A percentile compares a stretch with the other conserved stretches of the same genome.
phyloP scores from a whole-genome alignment of 2,888 invertebrate species.

The Xiphydria camelus region DNA sequence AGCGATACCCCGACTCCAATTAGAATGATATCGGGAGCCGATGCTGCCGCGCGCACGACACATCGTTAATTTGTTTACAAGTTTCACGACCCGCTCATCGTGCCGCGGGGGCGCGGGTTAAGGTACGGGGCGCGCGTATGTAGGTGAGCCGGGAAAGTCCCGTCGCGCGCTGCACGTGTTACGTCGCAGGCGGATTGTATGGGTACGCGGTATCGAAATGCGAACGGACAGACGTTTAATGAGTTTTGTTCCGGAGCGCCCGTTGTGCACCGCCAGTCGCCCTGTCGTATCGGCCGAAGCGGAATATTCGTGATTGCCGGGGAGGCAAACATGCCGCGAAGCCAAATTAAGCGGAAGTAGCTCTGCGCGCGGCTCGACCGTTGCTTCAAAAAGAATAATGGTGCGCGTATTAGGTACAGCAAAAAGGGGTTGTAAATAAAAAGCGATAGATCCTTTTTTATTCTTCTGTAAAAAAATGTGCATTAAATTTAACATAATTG shows the following conservation, averaged over 20 bases:
- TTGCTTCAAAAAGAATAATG: too few relatives aligned
- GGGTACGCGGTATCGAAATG: constrained; percentile 52
- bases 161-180: constrained; percentile 18
- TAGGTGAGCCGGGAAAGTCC: too few relatives aligned
- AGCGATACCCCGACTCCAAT: constrained; percentile 1
- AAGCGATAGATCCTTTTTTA: too few relatives aligned
- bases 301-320: constrained; percentile 16
- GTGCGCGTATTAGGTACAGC: too few relatives aligned
- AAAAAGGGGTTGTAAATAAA: too few relatives aligned
- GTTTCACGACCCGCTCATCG: constrained; percentile 19
- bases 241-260: constrained; percentile 49
- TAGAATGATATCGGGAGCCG: not conserved
- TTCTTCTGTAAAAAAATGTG: too few relatives aligned
- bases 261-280: not conserved
- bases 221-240: constrained; percentile 56
- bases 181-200: constrained; percentile 5
- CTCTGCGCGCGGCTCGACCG: constrained; percentile 38
- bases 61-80: constrained; percentile 33
- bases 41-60: constrained; percentile 18
- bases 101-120: not conserved
- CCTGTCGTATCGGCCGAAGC: constrained; percentile 1
- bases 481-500: too few relatives aligned
- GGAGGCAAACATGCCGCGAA: constrained; percentile 20
- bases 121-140: too few relatives aligned
- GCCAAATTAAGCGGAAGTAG: constrained; percentile 44